Percentiles rank a stretch among this genome's conserved stretches.
These are phyloP conservation scores for Toxotes jaculatrix DNA, from an alignment of 2,113 vertebrate genomes.

Conservation along the genomic window DNA sequence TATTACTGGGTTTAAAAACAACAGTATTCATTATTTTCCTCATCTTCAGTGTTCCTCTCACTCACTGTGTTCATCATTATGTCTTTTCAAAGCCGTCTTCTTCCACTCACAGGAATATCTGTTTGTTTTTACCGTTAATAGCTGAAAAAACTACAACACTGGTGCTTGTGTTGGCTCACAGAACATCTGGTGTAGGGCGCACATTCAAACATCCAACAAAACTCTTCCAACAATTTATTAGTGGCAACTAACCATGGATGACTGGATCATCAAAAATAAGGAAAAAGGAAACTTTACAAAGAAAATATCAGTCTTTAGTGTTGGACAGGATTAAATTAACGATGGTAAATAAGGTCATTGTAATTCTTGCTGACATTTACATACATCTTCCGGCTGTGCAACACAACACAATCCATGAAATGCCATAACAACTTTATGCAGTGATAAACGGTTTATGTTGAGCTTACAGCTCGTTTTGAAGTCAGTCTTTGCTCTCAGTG, in stretches of 20 bases:
- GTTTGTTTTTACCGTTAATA: background rate
- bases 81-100: conserved; percentile 8
- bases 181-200: background rate
- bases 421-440: no score
- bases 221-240: background rate
- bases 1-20: conserved; percentile 15
- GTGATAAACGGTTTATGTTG: no score
- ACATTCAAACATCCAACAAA: background rate
- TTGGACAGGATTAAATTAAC: background rate
- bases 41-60: background rate
- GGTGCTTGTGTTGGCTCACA: background rate
- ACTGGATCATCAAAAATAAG: no score
- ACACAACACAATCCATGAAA: no score
- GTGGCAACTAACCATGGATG: background rate
- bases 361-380: background rate
- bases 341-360: no score
- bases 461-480: no score
- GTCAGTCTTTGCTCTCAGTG: no score
- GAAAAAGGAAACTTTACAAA: background rate
- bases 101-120: background rate
- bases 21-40: conserved; percentile 13
- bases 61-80: background rate
- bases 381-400: background rate
- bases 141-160: background rate
- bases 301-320: background rate